Conservation (phyloP, 2,888 invertebrate genomes). For the Autographa gamma region DNA sequence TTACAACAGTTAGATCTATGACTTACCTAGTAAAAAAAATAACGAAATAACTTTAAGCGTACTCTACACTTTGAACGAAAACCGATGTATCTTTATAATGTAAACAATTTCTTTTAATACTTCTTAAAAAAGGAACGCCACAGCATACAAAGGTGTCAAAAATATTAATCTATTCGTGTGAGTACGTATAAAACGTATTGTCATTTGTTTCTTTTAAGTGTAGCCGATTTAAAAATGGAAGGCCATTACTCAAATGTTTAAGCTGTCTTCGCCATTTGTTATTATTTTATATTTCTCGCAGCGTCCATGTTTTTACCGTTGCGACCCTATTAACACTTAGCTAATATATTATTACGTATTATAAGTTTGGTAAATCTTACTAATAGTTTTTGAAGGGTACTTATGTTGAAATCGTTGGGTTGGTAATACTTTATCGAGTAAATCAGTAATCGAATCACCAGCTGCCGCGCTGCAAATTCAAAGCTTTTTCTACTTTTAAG, state of each 20-base stretch:
- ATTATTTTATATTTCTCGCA: slow-evolving; percentile 56
- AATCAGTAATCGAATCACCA: slow-evolving; percentile 21
- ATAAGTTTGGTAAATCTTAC: slow-evolving; percentile 32
- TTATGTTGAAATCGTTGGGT: slow-evolving; percentile 42
- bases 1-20: too few species aligned
- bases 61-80: neutral
- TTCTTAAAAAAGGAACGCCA: slow-evolving; percentile 16
- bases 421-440: slow-evolving; percentile 17
- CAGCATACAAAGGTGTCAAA: slow-evolving; percentile 49
- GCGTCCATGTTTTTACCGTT: slow-evolving; percentile 56
- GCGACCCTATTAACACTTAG: slow-evolving; percentile 56
- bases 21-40: neutral
- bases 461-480: too few species aligned
- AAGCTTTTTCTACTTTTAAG: too few species aligned
- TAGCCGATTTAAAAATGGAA: slow-evolving; percentile 56
- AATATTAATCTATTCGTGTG: slow-evolving; percentile 49
- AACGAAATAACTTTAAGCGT: neutral
- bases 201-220: slow-evolving; percentile 52
- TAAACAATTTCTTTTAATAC: slow-evolving; percentile 35
- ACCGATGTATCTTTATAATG: slow-evolving; percentile 17
- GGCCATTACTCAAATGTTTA: slow-evolving; percentile 52
- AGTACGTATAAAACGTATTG: slow-evolving; percentile 55
- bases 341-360: slow-evolving; percentile 48
- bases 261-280: slow-evolving; percentile 60
- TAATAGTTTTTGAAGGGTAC: slow-evolving; percentile 56